Evolutionary conservation across 2,888 invertebrate genomes (phyloP).

Genomic region (Drosophila paracracens): DNA sequence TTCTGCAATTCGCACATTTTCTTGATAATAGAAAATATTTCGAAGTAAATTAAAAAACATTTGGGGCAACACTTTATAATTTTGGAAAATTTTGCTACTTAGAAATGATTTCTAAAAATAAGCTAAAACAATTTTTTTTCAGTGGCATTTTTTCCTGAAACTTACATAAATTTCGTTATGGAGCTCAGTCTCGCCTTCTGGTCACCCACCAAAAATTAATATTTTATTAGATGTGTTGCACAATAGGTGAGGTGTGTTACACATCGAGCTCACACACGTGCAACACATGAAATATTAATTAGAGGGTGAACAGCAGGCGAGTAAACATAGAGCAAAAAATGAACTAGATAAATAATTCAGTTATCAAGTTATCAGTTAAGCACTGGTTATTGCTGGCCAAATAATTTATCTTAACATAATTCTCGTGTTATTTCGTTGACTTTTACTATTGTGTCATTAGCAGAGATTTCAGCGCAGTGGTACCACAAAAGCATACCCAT

Average conservation of each 20-base stretch:
- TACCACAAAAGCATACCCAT: background rate
- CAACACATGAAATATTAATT: background rate
- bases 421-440: background rate
- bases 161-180: background rate
- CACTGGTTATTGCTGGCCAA: background rate
- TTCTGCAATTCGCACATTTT: too few relatives aligned
- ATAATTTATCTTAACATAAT: background rate
- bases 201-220: too few relatives aligned
- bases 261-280: background rate
- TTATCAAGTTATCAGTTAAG: background rate
- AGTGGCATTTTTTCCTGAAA: background rate
- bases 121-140: background rate
- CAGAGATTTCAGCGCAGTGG: too few relatives aligned
- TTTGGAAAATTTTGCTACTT: background rate
- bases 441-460: background rate
- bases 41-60: background rate
- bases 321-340: background rate
- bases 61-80: background rate
- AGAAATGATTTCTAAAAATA: background rate
- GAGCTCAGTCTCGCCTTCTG: too few relatives aligned
- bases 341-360: background rate
- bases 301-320: background rate
- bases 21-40: background rate
- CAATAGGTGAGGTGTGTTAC: too few relatives aligned
- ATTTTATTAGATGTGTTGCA: too few relatives aligned